Evolutionary conservation across 2,888 invertebrate genomes (phyloP).

Genomic region (Conomelus anceps): DNA sequence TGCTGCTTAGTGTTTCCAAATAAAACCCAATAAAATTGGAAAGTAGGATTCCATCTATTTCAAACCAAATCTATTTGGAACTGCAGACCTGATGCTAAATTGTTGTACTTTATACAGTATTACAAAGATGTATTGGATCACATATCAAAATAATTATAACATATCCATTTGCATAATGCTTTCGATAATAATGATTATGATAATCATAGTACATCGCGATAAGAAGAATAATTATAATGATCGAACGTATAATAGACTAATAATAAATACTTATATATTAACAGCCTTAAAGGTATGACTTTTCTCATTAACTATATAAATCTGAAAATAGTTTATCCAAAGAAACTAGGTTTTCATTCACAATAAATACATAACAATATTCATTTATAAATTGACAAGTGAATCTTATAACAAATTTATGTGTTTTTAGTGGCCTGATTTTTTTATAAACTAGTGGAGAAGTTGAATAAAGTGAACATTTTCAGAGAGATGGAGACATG

Average conservation of each 20-base stretch:
- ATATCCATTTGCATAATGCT: background rate
- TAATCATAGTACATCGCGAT: background rate
- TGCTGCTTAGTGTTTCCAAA: background rate
- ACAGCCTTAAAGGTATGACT: constrained; percentile 30
- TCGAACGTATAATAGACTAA: background rate
- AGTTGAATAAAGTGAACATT: background rate
- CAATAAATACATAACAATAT: background rate
- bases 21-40: background rate
- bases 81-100: background rate
- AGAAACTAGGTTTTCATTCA: background rate
- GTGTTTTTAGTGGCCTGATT: background rate
- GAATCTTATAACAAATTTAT: background rate
- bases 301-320: constrained; percentile 1
- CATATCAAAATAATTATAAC: background rate
- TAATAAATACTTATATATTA: constrained; percentile 20
- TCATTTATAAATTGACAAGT: background rate
- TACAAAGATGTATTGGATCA: background rate
- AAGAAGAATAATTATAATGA: constrained; percentile 1
- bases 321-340: constrained; percentile 4
- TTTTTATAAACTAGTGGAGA: too few species aligned
- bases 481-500: background rate
- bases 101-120: background rate
- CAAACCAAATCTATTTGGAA: background rate
- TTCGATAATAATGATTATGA: background rate
- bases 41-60: background rate